Conservation (phyloP, 2,888 invertebrate species). For the Danaus chrysippus region DNA sequence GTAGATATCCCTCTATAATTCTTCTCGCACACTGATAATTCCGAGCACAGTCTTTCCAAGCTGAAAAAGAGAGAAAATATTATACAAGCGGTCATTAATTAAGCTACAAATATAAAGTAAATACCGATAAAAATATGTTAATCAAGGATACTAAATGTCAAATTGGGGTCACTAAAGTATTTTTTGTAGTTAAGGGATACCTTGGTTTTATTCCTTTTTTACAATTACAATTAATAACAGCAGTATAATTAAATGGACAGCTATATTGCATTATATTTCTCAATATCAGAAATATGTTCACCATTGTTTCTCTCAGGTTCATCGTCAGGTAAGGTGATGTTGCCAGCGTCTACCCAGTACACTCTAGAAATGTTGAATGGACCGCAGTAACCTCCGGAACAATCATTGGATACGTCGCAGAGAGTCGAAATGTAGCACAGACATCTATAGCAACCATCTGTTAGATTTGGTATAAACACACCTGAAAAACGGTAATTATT, state of each 20-base stretch:
- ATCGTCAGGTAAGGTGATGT: slow-evolving; percentile 75
- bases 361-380: slow-evolving; percentile 81
- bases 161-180: too few relatives aligned
- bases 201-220: too few relatives aligned
- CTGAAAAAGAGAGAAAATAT: slow-evolving; percentile 53
- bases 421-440: not conserved
- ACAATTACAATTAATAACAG: too few relatives aligned
- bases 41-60: slow-evolving; percentile 81
- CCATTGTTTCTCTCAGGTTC: slow-evolving; percentile 71
- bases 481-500: not conserved
- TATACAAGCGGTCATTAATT: too few relatives aligned
- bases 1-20: slow-evolving; percentile 79
- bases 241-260: too few relatives aligned
- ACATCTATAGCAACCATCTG: slow-evolving; percentile 1
- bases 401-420: slow-evolving; percentile 56
- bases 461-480: not conserved
- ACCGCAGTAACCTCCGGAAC: slow-evolving; percentile 69
- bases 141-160: too few relatives aligned
- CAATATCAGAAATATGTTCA: slow-evolving; percentile 25
- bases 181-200: too few relatives aligned
- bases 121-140: too few relatives aligned
- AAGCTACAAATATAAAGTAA: too few relatives aligned
- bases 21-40: slow-evolving; percentile 76
- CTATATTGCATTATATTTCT: too few relatives aligned
- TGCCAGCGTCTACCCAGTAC: slow-evolving; percentile 82